phyloP scores from a whole-genome alignment of 2,797 vertebrate genomes.

The Tachyglossus aculeatus region DNA sequence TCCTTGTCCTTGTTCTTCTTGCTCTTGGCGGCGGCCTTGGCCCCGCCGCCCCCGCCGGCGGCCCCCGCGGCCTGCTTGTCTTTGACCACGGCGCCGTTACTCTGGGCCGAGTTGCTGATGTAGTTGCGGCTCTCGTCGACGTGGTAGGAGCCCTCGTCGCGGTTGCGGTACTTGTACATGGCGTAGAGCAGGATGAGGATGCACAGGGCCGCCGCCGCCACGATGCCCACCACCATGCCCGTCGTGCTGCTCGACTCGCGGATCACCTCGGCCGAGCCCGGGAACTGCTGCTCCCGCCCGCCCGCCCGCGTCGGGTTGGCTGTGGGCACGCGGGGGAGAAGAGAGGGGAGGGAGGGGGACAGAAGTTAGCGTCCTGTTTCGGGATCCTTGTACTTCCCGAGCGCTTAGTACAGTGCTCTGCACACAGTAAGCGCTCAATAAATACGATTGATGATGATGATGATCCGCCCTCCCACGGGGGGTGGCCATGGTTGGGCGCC shows the following conservation, averaged over 20 bases:
- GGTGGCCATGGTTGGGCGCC: too few relatives aligned
- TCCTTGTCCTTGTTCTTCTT: constrained; percentile 99
- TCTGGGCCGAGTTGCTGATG: constrained; percentile 99
- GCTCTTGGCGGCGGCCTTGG: constrained; percentile 91
- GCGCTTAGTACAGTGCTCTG: too few relatives aligned
- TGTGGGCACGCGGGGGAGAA: constrained; percentile 66
- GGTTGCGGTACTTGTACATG: constrained; percentile 99
- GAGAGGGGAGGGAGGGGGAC: constrained; percentile 33
- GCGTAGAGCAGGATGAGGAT: constrained; percentile 99
- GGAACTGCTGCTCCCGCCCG: constrained; percentile 76
- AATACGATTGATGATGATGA: too few relatives aligned
- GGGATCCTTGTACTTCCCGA: too few relatives aligned
- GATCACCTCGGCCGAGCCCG: constrained; percentile 89
- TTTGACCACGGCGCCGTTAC: constrained; percentile 95
- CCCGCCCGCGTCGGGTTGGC: constrained; percentile 91
- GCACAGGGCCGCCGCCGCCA: constrained; percentile 93
- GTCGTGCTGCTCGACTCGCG: constrained; percentile 96
- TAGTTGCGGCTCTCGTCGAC: constrained; percentile 99
- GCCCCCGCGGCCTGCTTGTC: constrained; percentile 91
- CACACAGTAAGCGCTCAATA: too few relatives aligned
- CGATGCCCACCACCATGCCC: constrained; percentile 97
- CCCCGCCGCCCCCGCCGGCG: constrained; percentile 87
- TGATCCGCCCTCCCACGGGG: too few relatives aligned
- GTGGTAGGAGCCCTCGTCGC: constrained; percentile 96
- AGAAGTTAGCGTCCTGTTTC: too few relatives aligned